phyloP scores from a whole-genome alignment of 2,797 vertebrate genomes.

The Furcifer pardalis region DNA sequence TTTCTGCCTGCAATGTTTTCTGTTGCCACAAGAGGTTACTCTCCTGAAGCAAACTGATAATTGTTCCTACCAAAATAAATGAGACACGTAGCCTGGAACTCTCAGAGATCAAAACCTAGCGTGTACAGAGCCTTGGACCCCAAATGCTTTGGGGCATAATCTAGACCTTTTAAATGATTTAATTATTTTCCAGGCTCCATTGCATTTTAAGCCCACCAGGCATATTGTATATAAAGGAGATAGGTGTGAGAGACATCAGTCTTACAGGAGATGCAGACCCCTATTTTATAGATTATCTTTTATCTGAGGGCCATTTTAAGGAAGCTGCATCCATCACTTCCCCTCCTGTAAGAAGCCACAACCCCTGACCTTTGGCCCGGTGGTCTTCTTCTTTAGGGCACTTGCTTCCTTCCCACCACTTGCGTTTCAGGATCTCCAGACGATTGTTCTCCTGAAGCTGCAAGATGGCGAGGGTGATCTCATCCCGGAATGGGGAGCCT shows the following conservation, averaged over 20 bases:
- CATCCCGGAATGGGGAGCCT: conserved; percentile 92
- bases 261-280: background rate
- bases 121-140: background rate
- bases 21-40: conserved; percentile 11
- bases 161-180: background rate
- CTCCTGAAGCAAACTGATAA: background rate
- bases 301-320: background rate
- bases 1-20: background rate
- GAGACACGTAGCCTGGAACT: background rate
- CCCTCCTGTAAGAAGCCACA: background rate
- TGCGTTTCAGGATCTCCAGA: conserved; percentile 92
- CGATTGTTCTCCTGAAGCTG: conserved; percentile 95
- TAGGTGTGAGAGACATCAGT: background rate
- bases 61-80: no score
- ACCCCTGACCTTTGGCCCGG: conserved; percentile 87
- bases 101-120: background rate
- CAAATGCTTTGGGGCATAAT: background rate
- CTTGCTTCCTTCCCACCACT: conserved; percentile 93
- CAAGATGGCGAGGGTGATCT: conserved; percentile 91
- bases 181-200: background rate
- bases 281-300: background rate
- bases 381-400: conserved; percentile 93
- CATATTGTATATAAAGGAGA: background rate
- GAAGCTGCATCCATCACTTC: no score
- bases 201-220: background rate